Evolutionary conservation across 2,113 vertebrate genomes (phyloP), one percentile per base, ranked within the genome.

Genomic region (Oncorhynchus mykiss): DNA sequence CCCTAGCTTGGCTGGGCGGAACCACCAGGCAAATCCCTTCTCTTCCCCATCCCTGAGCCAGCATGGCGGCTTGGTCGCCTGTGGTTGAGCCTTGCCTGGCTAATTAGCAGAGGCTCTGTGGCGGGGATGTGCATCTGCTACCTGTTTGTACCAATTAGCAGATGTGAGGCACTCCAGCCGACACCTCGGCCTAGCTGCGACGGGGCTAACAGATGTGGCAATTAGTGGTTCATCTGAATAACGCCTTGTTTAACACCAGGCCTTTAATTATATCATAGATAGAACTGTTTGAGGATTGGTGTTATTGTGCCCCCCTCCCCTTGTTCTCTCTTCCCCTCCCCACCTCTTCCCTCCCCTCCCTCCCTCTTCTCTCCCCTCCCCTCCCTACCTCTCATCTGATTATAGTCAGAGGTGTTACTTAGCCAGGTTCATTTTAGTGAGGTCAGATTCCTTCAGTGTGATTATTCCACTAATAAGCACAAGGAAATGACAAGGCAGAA

Each of bases 151-250:
- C 39, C 39, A 45, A 45, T 45, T 45, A 45, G 39, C 39, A 45
- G 88, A 91, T 91, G 90, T 88, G 92, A 94, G 88, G 89, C 87
- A 90, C 91, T 91, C 87, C 85, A 88, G 82, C 88, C 87, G 89
- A 88, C 91, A 90, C 90, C 86, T 82, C 93, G 82, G 86, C 92
- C 74, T 85, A 84, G 90, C 92, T 90, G 84, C 75, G 88, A 90
- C 88, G 90, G 39, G 88, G 93, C 94, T 94, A 95, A 96, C 89
- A 95, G 94, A 95, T 93, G 94, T 86, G 81, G 90, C 95, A 96
- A 97, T 95, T 92, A 96, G 94, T 84, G 90, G 90, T 93, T 95
- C 91, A 93, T 95, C 96, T 95, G 92, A 96, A 95, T 91, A 91
- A 85, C 78, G 93, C 86, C 92, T 95, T 94, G 91, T 95, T 96